Percentiles rank a stretch among this genome's conserved stretches.
Evolutionary conservation across 1,140 invertebrate genomes (phyloP).

Genomic region (Drosophila obscura): DNA sequence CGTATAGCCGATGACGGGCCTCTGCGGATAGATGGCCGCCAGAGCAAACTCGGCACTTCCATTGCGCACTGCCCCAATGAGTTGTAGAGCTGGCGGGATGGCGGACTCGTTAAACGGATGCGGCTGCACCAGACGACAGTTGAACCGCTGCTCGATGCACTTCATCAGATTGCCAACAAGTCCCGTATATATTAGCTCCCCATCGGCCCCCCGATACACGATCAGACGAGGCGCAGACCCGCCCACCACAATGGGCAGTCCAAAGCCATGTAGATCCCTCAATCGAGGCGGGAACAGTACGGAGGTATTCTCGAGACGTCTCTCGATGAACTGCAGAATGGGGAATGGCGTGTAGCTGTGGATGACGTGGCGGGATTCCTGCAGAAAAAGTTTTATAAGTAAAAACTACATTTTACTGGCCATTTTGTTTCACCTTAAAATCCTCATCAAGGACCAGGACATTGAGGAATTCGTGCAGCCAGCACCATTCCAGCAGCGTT

Average conservation of each 20-base stretch:
- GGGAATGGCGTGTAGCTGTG: constrained; percentile 68
- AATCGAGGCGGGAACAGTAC: constrained; percentile 26
- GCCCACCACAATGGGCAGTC: constrained; percentile 48
- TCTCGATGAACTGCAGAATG: constrained; percentile 39
- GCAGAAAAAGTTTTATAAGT: constrained; percentile 8
- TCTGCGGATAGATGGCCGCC: constrained; percentile 28
- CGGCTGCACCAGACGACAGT: constrained; percentile 45
- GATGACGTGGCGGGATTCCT: constrained; percentile 40
- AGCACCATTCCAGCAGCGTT: constrained; percentile 48
- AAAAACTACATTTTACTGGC: neutral
- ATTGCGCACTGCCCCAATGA: constrained; percentile 53
- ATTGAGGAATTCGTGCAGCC: constrained; percentile 60
- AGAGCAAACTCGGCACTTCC: constrained; percentile 53
- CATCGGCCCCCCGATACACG: constrained; percentile 30
- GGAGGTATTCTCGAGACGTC: constrained; percentile 14
- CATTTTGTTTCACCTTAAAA: constrained; percentile 45
- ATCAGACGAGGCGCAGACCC: constrained; percentile 67
- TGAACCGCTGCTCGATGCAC: constrained; percentile 54
- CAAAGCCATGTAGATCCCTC: constrained; percentile 49
- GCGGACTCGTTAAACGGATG: constrained; percentile 21
- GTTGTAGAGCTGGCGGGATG: constrained; percentile 23
- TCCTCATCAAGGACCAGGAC: constrained; percentile 46
- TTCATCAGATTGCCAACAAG: constrained; percentile 57
- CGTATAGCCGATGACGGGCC: constrained; percentile 28
- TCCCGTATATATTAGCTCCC: constrained; percentile 41